A percentile compares a stretch with the other conserved stretches of the same genome.
These are phyloP conservation scores for Tylochromis polylepis DNA, from an alignment of 2,113 vertebrate species.

Conservation along the genomic window DNA sequence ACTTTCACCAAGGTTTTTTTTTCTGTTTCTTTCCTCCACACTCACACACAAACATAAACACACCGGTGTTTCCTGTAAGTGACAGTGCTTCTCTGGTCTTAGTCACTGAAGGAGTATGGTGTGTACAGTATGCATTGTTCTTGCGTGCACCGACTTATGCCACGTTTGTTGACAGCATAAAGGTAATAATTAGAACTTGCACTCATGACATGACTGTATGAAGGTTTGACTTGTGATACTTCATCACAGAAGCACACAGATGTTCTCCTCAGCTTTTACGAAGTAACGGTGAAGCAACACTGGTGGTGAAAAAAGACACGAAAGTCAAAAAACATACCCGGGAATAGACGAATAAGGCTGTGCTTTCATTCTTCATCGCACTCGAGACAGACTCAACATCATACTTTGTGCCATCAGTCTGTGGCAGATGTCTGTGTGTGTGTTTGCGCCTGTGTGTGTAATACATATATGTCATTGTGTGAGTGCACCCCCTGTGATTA, in stretches of 20 bases:
- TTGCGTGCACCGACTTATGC: not conserved
- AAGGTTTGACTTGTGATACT: not conserved
- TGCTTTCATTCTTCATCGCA: not conserved
- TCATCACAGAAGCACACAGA: not conserved
- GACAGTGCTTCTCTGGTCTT: not conserved
- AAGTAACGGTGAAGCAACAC: not conserved
- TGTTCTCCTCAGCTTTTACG: not conserved
- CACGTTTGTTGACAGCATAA: not conserved
- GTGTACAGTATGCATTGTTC: not conserved
- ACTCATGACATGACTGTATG: not conserved
- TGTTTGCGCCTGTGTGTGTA: not conserved
- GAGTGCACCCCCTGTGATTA: not conserved
- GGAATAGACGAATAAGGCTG: not conserved
- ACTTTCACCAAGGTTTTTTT: not conserved
- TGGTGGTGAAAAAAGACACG: not conserved
- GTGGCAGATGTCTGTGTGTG: not conserved
- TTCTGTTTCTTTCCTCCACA: not conserved
- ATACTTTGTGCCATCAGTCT: not conserved
- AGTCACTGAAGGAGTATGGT: slow-evolving; percentile 4
- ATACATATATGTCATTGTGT: not conserved
- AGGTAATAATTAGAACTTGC: not conserved
- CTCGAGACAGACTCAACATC: not conserved
- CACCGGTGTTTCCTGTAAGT: not conserved
- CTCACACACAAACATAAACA: not conserved
- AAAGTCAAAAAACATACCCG: not conserved